Evolutionary conservation across 37 sponge, comb jelly and placozoan species (phyloP).

Genomic region (Cliona cf. orientalis): DNA sequence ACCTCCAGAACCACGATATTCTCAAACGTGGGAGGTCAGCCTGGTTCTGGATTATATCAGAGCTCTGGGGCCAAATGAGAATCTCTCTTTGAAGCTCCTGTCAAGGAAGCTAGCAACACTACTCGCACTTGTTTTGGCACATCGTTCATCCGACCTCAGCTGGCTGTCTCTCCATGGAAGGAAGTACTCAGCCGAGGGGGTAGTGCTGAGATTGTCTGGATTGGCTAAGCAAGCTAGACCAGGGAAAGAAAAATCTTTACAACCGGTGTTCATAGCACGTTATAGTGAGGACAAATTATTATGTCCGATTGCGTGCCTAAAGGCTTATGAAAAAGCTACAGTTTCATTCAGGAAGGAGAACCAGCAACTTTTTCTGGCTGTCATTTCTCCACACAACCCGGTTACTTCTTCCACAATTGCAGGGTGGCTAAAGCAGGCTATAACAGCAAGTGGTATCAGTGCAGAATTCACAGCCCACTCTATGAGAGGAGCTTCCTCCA

Average conservation of each 20-base stretch:
- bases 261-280: background rate
- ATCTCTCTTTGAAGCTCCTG: constrained; percentile 28
- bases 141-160: constrained; percentile 1
- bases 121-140: constrained; percentile 24
- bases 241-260: background rate
- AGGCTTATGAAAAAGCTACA: constrained; percentile 11
- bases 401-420: constrained; percentile 15
- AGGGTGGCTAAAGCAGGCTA: constrained; percentile 14
- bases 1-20: constrained; percentile 42
- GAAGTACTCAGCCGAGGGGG: background rate
- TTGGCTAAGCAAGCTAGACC: constrained; percentile 5
- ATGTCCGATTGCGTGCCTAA: constrained; percentile 24
- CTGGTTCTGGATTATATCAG: constrained; percentile 12
- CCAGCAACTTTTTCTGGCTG: constrained; percentile 25
- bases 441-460: constrained; percentile 11
- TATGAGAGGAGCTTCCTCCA: constrained; percentile 26
- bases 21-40: constrained; percentile 18
- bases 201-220: background rate
- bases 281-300: background rate
- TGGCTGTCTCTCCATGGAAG: background rate
- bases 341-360: background rate
- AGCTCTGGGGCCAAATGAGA: background rate
- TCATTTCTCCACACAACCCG: constrained; percentile 34
- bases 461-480: constrained; percentile 37
- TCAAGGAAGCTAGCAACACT: constrained; percentile 36